Evolutionary conservation across 2,888 invertebrate genomes (phyloP).

Genomic region (Callimorpha dominula): DNA sequence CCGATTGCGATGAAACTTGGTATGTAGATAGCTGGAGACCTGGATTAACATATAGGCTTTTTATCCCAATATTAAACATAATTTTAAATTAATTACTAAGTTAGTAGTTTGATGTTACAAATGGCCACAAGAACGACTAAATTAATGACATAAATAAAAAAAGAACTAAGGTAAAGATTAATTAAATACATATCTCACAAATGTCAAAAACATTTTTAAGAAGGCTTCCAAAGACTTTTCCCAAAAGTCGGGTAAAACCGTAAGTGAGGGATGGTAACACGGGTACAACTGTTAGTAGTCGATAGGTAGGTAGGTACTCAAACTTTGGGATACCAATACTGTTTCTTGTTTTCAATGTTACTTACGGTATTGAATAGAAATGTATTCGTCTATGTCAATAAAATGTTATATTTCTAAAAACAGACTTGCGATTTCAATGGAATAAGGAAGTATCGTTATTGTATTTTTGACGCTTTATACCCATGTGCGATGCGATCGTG

Average conservation of each 20-base stretch:
- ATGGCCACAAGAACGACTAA: not conserved
- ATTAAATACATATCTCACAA: too few species aligned
- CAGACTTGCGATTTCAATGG: not conserved
- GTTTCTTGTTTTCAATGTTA: slow-evolving; percentile 22
- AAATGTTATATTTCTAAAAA: not conserved
- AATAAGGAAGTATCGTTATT: not conserved
- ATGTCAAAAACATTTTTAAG: too few species aligned
- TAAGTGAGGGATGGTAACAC: not conserved
- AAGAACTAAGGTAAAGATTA: too few species aligned
- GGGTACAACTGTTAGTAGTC: slow-evolving; percentile 20
- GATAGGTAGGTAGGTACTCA: slow-evolving; percentile 19
- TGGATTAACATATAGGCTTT: too few species aligned
- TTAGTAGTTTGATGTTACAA: not conserved
- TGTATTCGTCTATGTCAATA: not conserved
- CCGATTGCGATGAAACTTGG: too few species aligned
- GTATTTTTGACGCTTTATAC: not conserved
- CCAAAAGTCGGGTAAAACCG: not conserved
- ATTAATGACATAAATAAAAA: too few species aligned
- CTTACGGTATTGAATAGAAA: slow-evolving; percentile 8
- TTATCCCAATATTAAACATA: too few species aligned
- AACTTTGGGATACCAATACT: slow-evolving; percentile 28
- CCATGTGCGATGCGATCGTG: not conserved
- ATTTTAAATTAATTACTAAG: too few species aligned
- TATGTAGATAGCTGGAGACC: too few species aligned
- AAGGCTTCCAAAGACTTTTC: too few species aligned